phyloP scores from a whole-genome alignment of 2,797 vertebrate genomes.

The Muscicapa striata region DNA sequence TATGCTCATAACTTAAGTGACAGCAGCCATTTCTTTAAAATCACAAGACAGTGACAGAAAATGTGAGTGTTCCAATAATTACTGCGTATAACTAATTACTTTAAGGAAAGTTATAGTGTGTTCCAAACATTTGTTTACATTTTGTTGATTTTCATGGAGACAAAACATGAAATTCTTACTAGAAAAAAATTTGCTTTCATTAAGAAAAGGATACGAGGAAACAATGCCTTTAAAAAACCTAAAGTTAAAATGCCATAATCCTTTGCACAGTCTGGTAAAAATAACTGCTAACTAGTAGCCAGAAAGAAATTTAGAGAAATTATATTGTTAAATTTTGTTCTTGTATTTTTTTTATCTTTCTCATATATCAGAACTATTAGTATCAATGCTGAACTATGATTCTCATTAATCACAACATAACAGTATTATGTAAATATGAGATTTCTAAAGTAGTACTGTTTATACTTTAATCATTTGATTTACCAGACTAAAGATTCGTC shows the following conservation, averaged over 20 bases:
- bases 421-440: not conserved
- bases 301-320: not conserved
- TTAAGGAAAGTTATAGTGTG: not conserved
- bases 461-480: not conserved
- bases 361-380: not conserved
- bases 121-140: not conserved
- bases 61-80: not conserved
- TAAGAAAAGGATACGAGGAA: not conserved
- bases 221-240: not conserved
- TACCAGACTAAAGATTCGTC: not conserved
- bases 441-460: not conserved
- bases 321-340: not conserved
- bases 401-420: not conserved
- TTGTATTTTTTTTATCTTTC: not conserved
- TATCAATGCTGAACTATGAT: not conserved
- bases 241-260: not conserved
- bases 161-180: accelerated
- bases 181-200: not conserved
- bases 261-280: not conserved
- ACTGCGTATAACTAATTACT: not conserved
- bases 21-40: not conserved
- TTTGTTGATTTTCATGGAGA: not conserved
- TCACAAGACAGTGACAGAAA: not conserved
- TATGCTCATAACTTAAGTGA: not conserved
- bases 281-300: not conserved